Base-by-base conservation (phyloP, 2,888 invertebrate genomes). In the Cerastis rubricosa region DNA sequence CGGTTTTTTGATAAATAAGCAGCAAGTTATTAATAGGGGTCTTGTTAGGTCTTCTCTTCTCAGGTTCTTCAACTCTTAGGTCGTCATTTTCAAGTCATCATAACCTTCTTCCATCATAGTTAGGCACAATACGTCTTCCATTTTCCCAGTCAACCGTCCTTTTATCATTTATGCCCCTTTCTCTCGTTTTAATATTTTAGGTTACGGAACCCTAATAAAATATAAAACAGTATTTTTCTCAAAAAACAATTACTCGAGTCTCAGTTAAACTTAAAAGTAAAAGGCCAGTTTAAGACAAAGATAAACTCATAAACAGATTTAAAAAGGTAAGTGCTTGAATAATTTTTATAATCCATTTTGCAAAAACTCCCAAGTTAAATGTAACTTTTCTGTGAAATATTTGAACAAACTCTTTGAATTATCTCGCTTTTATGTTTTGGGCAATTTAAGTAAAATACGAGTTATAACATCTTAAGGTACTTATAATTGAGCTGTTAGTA, bases 231-330 rank as follows among this genome's bases (percentile, higher is more conserved):
- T 67, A 71, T 84, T 81, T 80, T 69, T 68, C 17, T 54, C 43
- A 45, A 74, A 85, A 84, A 71, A 57, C 57, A 76, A 86, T 88
- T 81, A 76, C 35, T 17, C 12, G 29, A 71, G 70, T 76, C 66
- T 69, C 67, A 63, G 54, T 40, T 68, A 43, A 78, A 78, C 67
- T 70, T 67, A 73, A 74, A 76, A 35, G 74, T 74, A 82, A 73
- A 75, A 67, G 57, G 79, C 25, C 61, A 22, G 14, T 14, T 65
- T 76, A 78, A 87, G 66, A 80, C 59, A 83, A 80, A 80, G 74
- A 82, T 85, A 82, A 87, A 80, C 76, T 81, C 70, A 40, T 81
- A 78, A 87, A 82, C 70, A 80, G 85, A 87, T 83, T 85, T 69
- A 59, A 61, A 74, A 78, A 80, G 76, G 65, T 70, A 76, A 76